Percentiles rank a stretch among this genome's conserved stretches.
These are phyloP conservation scores for Pentalonia nigronervosa DNA, from an alignment of 1,140 invertebrate species.

Conservation along the genomic window DNA sequence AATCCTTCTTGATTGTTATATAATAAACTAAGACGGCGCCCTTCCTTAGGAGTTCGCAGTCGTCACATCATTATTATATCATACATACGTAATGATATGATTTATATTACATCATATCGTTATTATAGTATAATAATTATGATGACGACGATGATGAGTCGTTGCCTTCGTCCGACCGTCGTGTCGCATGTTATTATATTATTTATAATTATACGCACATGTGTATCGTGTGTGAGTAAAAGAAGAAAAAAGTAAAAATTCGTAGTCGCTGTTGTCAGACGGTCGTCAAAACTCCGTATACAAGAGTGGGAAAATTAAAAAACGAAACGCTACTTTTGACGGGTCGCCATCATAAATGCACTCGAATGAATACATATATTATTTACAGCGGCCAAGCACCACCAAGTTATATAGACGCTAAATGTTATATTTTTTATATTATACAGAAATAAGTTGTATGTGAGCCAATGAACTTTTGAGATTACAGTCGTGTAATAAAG, in stretches of 20 bases:
- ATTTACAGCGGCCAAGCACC: background rate
- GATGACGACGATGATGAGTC: background rate
- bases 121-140: background rate
- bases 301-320: background rate
- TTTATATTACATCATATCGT: background rate
- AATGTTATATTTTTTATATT: background rate
- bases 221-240: background rate
- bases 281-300: background rate
- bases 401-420: background rate
- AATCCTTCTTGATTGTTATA: background rate
- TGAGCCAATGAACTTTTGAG: background rate
- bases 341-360: background rate
- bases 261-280: background rate
- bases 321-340: background rate
- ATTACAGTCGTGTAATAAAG: background rate
- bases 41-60: background rate
- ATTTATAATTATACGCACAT: background rate
- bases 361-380: background rate
- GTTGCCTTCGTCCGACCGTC: background rate
- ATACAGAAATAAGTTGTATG: background rate
- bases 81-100: background rate
- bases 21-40: background rate
- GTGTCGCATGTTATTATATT: background rate
- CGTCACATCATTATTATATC: background rate
- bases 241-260: background rate